Conservation (phyloP, 2,888 invertebrate genomes). For the Ptychoptera albimana region DNA sequence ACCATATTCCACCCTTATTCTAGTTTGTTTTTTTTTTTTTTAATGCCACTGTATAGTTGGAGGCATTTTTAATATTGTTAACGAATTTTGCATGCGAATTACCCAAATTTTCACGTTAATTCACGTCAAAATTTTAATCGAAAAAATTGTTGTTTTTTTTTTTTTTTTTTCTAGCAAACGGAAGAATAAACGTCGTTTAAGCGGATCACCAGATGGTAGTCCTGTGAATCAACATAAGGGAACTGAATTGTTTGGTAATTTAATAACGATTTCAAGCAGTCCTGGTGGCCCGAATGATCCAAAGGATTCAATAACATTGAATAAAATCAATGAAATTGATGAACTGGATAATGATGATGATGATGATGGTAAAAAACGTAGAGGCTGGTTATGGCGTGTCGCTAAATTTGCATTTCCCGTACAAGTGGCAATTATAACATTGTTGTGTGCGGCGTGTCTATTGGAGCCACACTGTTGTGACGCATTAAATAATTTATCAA, state of each 20-base stretch:
- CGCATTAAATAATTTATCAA: conserved; percentile 51
- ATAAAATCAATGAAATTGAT: conserved; percentile 14
- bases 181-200: conserved; percentile 2
- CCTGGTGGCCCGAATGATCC: conserved; percentile 16
- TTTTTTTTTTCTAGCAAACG: not conserved
- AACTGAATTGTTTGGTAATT: not conserved
- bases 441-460: conserved; percentile 52
- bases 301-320: conserved; percentile 11
- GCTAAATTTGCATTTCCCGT: conserved; percentile 52
- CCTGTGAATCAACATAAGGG: not conserved
- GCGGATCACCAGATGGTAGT: not conserved
- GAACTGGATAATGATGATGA: conserved; percentile 12
- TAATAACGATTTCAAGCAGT: conserved; percentile 15
- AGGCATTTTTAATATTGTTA: too few species aligned
- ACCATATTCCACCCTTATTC: too few species aligned
- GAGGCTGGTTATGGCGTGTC: conserved; percentile 45
- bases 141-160: not conserved
- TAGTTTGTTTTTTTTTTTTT: too few species aligned
- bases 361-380: conserved; percentile 12
- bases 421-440: conserved; percentile 49
- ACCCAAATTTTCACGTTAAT: not conserved
- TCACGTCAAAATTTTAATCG: not conserved
- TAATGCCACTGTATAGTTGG: too few species aligned
- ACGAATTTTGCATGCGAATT: too few species aligned
- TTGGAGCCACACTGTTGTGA: conserved; percentile 62